phyloP scores from a whole-genome alignment of 2,113 vertebrate species.

The Dascyllus trimaculatus region DNA sequence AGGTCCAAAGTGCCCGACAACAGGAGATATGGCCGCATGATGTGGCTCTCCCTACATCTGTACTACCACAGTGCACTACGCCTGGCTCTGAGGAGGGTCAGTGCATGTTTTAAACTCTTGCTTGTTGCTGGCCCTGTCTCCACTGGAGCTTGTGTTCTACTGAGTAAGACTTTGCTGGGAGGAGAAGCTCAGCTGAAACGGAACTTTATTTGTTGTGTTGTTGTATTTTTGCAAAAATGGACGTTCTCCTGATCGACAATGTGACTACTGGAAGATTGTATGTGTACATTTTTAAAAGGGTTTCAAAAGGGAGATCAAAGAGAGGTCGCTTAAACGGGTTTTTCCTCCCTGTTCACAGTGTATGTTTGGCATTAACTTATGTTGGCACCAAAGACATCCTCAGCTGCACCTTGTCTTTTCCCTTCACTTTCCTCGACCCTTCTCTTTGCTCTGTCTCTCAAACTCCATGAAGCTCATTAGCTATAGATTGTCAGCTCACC shows the following conservation, averaged over 20 bases:
- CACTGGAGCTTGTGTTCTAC: conserved; percentile 31
- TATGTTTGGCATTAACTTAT: conserved; percentile 52
- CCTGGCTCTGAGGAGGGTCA: conserved; percentile 28
- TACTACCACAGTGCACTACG: conserved; percentile 34
- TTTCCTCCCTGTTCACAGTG: conserved; percentile 36
- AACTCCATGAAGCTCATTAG: conserved; percentile 14
- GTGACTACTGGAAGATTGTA: conserved; percentile 69
- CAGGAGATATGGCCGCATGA: conserved; percentile 18
- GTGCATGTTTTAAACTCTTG: conserved; percentile 14
- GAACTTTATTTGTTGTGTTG: conserved; percentile 37
- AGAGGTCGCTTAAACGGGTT: conserved; percentile 29
- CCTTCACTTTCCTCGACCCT: conserved; percentile 10
- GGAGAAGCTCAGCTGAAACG: conserved; percentile 27
- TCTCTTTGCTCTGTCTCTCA: conserved; percentile 38
- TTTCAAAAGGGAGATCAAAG: conserved; percentile 62
- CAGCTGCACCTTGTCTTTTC: conserved; percentile 57
- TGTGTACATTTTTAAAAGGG: conserved; percentile 83
- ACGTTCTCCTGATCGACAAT: conserved; percentile 35
- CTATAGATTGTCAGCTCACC: not conserved
- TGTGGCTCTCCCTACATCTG: conserved; percentile 14
- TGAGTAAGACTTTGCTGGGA: conserved; percentile 44
- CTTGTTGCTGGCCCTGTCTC: conserved; percentile 33
- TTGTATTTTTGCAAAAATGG: conserved; percentile 39
- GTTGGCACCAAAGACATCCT: conserved; percentile 73
- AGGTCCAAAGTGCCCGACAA: conserved; percentile 10